phyloP scores from a whole-genome alignment of 2,888 invertebrate genomes.

The Luffia ferchaultella region DNA sequence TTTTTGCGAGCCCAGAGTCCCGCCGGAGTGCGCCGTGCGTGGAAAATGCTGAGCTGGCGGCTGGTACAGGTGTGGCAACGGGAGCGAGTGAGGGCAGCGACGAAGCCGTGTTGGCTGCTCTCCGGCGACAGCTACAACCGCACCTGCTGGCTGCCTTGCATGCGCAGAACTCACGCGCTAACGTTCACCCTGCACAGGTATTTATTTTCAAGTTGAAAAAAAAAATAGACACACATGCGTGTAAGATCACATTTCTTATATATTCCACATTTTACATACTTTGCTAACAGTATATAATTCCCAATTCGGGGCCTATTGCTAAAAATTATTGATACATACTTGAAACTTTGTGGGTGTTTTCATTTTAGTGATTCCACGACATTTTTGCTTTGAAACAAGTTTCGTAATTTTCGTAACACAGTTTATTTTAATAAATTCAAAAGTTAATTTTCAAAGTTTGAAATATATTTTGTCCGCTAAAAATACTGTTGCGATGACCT shows the following conservation, averaged over 20 bases:
- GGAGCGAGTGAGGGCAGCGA: conserved; percentile 25
- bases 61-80: conserved; percentile 11
- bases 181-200: conserved; percentile 18
- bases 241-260: neutral
- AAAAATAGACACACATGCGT: neutral
- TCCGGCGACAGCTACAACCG: conserved; percentile 75
- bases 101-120: conserved; percentile 74
- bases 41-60: conserved; percentile 22
- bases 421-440: no score
- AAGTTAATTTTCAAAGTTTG: no score
- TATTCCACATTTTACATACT: neutral
- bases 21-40: conserved; percentile 33
- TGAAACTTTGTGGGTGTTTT: no score
- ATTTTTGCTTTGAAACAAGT: no score
- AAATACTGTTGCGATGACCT: no score
- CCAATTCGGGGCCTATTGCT: neutral
- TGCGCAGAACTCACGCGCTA: conserved; percentile 39
- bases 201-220: neutral
- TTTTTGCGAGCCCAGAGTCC: conserved; percentile 37
- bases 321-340: no score
- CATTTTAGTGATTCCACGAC: no score
- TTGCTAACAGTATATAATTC: neutral
- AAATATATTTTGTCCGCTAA: no score
- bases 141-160: conserved; percentile 72
- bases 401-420: no score